Evolutionary conservation across 2,113 vertebrate species (phyloP), one percentile per base, ranked within the genome.

Genomic region (Rhabdornis inornatus): DNA sequence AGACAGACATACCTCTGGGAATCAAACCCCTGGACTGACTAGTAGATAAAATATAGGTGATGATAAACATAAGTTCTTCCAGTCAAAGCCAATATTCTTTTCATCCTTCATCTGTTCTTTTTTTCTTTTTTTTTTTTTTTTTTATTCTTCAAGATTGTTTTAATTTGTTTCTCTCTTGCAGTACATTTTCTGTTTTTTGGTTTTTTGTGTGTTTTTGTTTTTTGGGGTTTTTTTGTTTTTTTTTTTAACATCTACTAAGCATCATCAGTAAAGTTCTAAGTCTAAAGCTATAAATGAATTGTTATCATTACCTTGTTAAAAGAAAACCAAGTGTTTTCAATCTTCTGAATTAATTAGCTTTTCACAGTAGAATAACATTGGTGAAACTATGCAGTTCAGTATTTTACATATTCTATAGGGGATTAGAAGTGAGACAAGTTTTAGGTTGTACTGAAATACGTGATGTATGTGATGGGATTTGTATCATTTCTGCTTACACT

Each of bases 81-180:
- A 84, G 52, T 66, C 31, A 65, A 70, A 70, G 18, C 8, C 10
- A 50, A 70, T 50, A 35, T 3, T 69, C 9, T 18, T 93, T 35
- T 87, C 20, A 68, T 55, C 15, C 16, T 70, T 71, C 49, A 35
- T 66, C 24, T 55, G 6, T 13, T 72, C 2, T 65, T 3, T 1
- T 4, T 21, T 6, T 35, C 6, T 24, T 6, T 15, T 50, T 15
- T 15, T 63, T 25, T 14, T 64, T 63, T 33, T 5, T 16, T 27
- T 19, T 27, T 5, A 3, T 15, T 10, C 0, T 17, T 30, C 14
- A 22, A 42, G 17, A 15, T 20, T 37, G 1, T n/a, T 60, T 69
- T 27, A 39, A 33, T 45, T 77, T 47, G 7, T 78, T 82, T 64
- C 4, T 77, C 9, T 91, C 9, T 75, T 69, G 10, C 22, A 71